Base-by-base conservation (phyloP, 2,797 vertebrate species). In the Mallotus villosus region DNA sequence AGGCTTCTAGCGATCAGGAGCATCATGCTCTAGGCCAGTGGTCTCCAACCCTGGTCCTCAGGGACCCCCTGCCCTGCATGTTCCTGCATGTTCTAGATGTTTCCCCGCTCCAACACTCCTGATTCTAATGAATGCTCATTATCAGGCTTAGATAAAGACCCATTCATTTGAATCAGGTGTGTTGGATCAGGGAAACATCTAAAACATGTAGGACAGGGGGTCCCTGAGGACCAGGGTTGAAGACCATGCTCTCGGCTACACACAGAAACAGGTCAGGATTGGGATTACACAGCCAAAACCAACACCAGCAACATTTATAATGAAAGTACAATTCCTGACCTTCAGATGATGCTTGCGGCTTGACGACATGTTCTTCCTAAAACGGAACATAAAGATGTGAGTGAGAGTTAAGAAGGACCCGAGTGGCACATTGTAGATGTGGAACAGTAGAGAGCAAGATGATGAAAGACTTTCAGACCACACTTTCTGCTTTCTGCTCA, bases 331-430 rank as follows among this genome's bases (percentile, higher is more conserved):
- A 0, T 1, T 17, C 1, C 64, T 75, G 84, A 85, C 85, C 83
- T 86, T 86, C 63, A 96, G 92, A 84, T 94, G 90, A 82, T 93
- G 93, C 81, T 89, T 90, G 57, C 94, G 93, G 82, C 93, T 93
- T 55, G 93, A 94, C 72, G 92, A 88, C 85, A 94, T 92, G 86
- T 94, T 92, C 72, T 85, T 94, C 53, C 94, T 95, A 66, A 22
- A 24, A 49, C 21, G 4, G 4, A 6, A 27, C 19, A 64, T 64
- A 34, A 63, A 14, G 19, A 32, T 34, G 14, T 16, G 61, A 59
- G 21, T 24, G 21, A 59, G 24, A 11, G 19, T 1, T n/a, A 55
- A 19, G 53, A 19, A 19, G 14, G 53, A n/a, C n/a, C 4, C n/a
- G n/a, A n/a, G 51, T 55, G 51, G 3, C 53, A 55, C n/a, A 19